A percentile compares a stretch with the other conserved stretches of the same genome.
Conservation (phyloP, 1,140 invertebrate species). For the Hyles euphorbiae region DNA sequence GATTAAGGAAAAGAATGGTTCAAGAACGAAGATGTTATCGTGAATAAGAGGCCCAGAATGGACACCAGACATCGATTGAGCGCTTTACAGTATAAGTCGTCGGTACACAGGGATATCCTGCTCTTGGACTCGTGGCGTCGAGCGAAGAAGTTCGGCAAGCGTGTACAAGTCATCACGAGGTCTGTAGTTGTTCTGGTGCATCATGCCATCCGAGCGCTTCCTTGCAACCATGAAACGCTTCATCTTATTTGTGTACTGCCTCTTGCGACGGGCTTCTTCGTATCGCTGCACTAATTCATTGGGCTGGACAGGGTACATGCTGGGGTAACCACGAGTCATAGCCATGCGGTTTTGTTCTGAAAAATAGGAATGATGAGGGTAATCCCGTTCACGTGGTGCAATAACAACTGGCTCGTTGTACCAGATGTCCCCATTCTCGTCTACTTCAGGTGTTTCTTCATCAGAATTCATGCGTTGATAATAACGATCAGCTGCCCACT, state of each 20-base stretch:
- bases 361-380: slow-evolving; percentile 61
- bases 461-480: slow-evolving; percentile 56
- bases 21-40: too few relatives aligned
- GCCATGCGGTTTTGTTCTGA: slow-evolving; percentile 66
- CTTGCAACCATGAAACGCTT: slow-evolving; percentile 73
- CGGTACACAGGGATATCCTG: slow-evolving; percentile 68
- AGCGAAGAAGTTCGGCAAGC: slow-evolving; percentile 66
- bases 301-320: slow-evolving; percentile 55
- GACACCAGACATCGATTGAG: slow-evolving; percentile 31
- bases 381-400: slow-evolving; percentile 53
- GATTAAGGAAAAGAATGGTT: neutral
- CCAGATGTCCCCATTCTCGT: slow-evolving; percentile 67
- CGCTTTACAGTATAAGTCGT: slow-evolving; percentile 70
- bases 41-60: slow-evolving; percentile 24
- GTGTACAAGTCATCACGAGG: slow-evolving; percentile 72
- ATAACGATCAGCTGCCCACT: slow-evolving; percentile 62
- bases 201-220: slow-evolving; percentile 64
- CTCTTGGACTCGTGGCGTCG: slow-evolving; percentile 62
- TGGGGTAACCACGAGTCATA: slow-evolving; percentile 50
- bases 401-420: slow-evolving; percentile 66
- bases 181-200: slow-evolving; percentile 55
- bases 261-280: slow-evolving; percentile 69
- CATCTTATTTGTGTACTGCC: slow-evolving; percentile 67
- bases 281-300: slow-evolving; percentile 61
- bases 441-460: slow-evolving; percentile 60